Evolutionary conservation across 2,113 vertebrate genomes (phyloP), one percentile per base, ranked within the genome.

Genomic region (Scomber colias): DNA sequence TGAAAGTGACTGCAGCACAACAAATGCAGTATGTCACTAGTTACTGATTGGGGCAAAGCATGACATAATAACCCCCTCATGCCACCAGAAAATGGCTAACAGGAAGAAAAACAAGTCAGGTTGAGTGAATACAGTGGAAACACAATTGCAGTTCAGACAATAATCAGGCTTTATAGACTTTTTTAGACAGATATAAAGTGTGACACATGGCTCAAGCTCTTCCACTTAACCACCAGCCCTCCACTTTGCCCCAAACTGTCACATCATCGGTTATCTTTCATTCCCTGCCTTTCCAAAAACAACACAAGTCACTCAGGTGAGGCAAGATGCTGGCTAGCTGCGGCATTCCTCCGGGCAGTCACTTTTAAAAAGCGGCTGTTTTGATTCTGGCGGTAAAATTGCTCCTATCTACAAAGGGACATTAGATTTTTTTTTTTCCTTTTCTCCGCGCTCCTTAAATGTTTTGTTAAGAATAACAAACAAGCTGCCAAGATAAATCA

Each of bases 391-490:
- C 16, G 0, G 44, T 77, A 62, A 66, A 88, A 84, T 79, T 50
- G 50, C 75, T 62, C 35, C 68, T 30, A 50, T 53, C 70, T 74
- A 83, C 65, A 89, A 77, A 87, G 75, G 61, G 59, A 54, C 71
- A 62, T 71, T 75, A 13, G 24, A 57, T 55, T 60, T 81, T 66
- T 77, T 69, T 35, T 27, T 44, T 4, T 1, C 2, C 11, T 7
- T 49, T 15, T 21, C 30, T 15, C 19, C 10, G 21, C 3, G 16
- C 75, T 86, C 80, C 69, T 59, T 63, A 62, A 83, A 87, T 71
- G 71, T 64, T 17, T 77, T 63, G 71, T 84, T 75, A 88, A 79
- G 61, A 87, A 91, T 60, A 93, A 91, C 88, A 93, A 88, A 90
- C 84, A 89, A 65, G 50, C 74, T 81, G 81, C 77, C 85, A 79